A percentile compares a stretch with the other conserved stretches of the same genome.
Evolutionary conservation across 2,888 invertebrate species (phyloP).

Genomic region (Dasysyrphus tricinctus): DNA sequence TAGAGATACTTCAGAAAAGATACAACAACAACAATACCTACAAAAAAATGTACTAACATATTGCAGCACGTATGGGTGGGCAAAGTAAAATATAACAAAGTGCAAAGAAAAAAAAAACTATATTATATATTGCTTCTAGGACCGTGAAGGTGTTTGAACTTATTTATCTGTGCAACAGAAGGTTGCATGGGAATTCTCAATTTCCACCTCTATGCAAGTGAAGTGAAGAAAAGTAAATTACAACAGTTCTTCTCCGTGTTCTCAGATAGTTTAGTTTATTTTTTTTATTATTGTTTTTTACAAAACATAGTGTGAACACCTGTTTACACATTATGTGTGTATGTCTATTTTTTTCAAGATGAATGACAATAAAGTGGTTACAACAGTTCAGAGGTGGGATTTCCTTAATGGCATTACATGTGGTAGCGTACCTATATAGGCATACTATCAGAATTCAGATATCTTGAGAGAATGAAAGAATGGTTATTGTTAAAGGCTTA

Average conservation of each 20-base stretch:
- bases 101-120: neutral
- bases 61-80: constrained; percentile 42
- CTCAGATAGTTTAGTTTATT: constrained; percentile 17
- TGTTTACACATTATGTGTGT: constrained; percentile 31
- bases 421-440: neutral
- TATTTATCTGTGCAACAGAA: constrained; percentile 26
- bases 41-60: neutral
- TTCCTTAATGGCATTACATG: constrained; percentile 22
- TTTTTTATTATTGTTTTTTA: neutral
- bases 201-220: neutral
- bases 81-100: constrained; percentile 9
- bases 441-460: neutral
- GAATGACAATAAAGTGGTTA: constrained; percentile 44
- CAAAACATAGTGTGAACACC: constrained; percentile 37
- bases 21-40: neutral
- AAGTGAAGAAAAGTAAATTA: constrained; percentile 14
- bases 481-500: constrained; percentile 21
- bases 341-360: neutral
- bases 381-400: constrained; percentile 46
- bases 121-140: constrained; percentile 16
- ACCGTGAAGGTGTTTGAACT: constrained; percentile 35
- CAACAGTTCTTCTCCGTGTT: constrained; percentile 20
- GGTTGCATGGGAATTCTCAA: constrained; percentile 29
- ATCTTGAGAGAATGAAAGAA: constrained; percentile 26
- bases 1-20: constrained; percentile 9